These are phyloP conservation scores for Neomonachus schauinslandi DNA, from an alignment of 2,113 vertebrate species.

Conservation along the genomic window DNA sequence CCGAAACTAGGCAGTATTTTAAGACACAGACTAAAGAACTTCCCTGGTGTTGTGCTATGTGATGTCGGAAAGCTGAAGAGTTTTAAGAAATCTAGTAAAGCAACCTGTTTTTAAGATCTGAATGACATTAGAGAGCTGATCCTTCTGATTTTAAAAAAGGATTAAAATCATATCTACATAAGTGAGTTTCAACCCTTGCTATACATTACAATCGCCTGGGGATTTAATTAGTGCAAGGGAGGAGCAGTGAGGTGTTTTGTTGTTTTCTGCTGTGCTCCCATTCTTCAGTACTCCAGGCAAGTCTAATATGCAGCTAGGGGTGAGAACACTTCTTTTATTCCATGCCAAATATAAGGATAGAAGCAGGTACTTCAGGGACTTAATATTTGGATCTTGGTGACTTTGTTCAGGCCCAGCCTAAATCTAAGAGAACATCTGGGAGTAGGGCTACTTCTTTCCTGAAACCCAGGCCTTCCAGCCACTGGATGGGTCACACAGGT, in stretches of 20 bases:
- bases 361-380: not conserved
- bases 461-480: not conserved
- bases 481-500: not conserved
- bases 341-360: not conserved
- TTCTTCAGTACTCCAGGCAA: not conserved
- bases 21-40: not conserved
- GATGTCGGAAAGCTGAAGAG: conserved; percentile 2
- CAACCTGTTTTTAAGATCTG: not conserved
- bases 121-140: not conserved
- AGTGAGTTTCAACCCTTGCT: not conserved
- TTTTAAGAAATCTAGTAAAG: conserved; percentile 8
- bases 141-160: not conserved
- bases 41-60: not conserved
- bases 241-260: not conserved
- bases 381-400: not conserved
- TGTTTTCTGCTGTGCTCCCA: not conserved
- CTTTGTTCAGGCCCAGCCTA: not conserved
- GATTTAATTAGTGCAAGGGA: not conserved
- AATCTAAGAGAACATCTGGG: not conserved
- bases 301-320: not conserved
- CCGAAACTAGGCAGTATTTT: not conserved
- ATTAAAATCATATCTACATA: not conserved
- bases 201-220: not conserved
- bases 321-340: not conserved
- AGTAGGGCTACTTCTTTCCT: not conserved